Conservation (phyloP, 2,888 invertebrate species). For the Oscheius sp. region DNA sequence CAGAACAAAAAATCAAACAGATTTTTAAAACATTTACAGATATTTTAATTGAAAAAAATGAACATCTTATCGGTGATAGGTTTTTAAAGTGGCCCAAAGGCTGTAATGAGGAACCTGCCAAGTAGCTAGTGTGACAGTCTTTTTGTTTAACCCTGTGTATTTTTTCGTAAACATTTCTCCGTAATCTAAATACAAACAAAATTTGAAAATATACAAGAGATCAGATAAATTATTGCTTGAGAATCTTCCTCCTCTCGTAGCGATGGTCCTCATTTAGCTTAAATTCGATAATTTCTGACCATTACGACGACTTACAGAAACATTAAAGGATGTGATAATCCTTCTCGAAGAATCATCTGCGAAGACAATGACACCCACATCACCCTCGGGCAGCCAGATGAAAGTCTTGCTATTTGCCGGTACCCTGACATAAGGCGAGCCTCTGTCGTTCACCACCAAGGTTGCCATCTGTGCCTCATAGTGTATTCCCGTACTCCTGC, state of each 20-base stretch:
- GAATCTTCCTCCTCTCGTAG: conserved; percentile 21
- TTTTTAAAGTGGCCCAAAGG: too few relatives aligned
- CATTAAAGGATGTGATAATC: conserved; percentile 19
- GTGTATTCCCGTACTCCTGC: conserved; percentile 35
- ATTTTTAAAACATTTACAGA: too few relatives aligned
- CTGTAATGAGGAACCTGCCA: too few relatives aligned
- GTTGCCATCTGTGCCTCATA: conserved; percentile 29
- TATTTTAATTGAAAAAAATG: too few relatives aligned
- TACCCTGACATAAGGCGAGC: conserved; percentile 27
- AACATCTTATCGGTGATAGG: too few relatives aligned
- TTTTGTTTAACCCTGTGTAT: too few relatives aligned
- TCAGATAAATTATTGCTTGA: conserved; percentile 10
- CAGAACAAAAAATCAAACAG: too few relatives aligned
- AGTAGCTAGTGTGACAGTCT: too few relatives aligned
- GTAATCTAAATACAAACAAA: background rate
- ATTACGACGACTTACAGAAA: background rate
- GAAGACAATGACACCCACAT: conserved; percentile 14
- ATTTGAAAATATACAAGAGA: background rate
- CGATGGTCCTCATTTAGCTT: conserved; percentile 25
- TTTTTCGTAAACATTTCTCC: too few relatives aligned
- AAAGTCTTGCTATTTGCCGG: conserved; percentile 34
- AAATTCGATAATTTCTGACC: background rate
- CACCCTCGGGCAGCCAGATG: conserved; percentile 36
- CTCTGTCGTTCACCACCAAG: conserved; percentile 27
- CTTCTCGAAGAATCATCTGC: conserved; percentile 2